A percentile compares a stretch with the other conserved stretches of the same genome.
These are phyloP conservation scores for Machaerirhynchus nigripectus DNA, from an alignment of 2,113 vertebrate species.

Conservation along the genomic window DNA sequence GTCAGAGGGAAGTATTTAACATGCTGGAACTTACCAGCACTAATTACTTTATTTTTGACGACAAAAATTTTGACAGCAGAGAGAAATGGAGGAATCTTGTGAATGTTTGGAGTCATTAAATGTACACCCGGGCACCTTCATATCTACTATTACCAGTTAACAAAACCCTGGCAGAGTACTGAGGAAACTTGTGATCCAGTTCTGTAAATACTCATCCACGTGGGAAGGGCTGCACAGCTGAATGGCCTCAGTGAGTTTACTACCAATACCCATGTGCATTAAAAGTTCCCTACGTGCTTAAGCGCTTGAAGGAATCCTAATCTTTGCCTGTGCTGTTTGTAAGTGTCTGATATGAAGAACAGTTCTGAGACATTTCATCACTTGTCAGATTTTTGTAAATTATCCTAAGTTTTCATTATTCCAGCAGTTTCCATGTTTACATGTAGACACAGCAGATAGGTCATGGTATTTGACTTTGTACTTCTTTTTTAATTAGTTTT, in stretches of 20 bases:
- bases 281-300: not conserved
- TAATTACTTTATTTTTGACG: conserved; percentile 26
- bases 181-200: not conserved
- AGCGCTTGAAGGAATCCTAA: not conserved
- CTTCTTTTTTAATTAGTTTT: conserved; percentile 75
- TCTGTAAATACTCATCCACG: not conserved
- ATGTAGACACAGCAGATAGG: conserved; percentile 29
- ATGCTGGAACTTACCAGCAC: not conserved
- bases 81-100: not conserved
- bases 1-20: conserved; percentile 36
- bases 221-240: not conserved
- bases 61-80: conserved; percentile 53
- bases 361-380: conserved; percentile 62
- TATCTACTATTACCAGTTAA: conserved; percentile 54
- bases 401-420: conserved; percentile 60
- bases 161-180: not conserved
- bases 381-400: conserved; percentile 68
- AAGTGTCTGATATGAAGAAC: conserved; percentile 45
- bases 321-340: not conserved
- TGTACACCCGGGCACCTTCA: not conserved
- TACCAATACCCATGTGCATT: not conserved
- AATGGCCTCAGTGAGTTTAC: not conserved
- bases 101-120: conserved; percentile 19
- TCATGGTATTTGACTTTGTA: conserved; percentile 65
- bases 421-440: conserved; percentile 62